Evolutionary conservation across 1,140 invertebrate species (phyloP).

Genomic region (Coenobita brevimanus): DNA sequence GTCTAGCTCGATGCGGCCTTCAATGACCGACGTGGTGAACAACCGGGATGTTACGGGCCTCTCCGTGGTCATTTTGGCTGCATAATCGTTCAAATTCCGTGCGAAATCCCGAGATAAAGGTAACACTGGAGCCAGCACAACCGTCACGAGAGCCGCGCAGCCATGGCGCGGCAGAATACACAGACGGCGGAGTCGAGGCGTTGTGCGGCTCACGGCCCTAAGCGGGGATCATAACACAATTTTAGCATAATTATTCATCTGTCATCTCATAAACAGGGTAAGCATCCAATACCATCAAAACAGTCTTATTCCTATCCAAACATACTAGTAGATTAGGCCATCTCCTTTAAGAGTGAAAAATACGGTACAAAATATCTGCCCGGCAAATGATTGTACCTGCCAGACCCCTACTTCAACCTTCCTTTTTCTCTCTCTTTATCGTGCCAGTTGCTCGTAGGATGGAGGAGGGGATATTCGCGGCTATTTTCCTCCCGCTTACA

Average conservation of each 20-base stretch:
- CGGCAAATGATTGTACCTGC: slow-evolving; percentile 56
- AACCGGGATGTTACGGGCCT: slow-evolving; percentile 67
- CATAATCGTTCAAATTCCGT: slow-evolving; percentile 63
- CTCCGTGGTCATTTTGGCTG: slow-evolving; percentile 68
- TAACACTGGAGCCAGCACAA: slow-evolving; percentile 29
- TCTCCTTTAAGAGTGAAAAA: neutral
- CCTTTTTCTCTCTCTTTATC: slow-evolving; percentile 49
- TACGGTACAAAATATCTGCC: slow-evolving; percentile 7
- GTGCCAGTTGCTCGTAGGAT: slow-evolving; percentile 55
- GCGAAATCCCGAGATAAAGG: slow-evolving; percentile 42
- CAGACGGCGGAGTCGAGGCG: slow-evolving; percentile 60
- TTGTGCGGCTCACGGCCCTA: slow-evolving; percentile 28
- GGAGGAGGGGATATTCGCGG: neutral
- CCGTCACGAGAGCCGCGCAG: slow-evolving; percentile 66
- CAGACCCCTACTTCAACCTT: slow-evolving; percentile 53
- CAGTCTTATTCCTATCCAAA: neutral
- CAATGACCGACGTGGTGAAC: slow-evolving; percentile 68
- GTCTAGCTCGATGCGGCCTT: slow-evolving; percentile 66
- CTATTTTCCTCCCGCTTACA: neutral
- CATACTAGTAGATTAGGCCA: neutral
- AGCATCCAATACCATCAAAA: neutral
- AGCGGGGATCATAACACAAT: slow-evolving; percentile 14
- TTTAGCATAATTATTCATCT: neutral
- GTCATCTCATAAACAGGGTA: neutral
- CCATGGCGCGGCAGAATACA: slow-evolving; percentile 68